A percentile compares a stretch with the other conserved stretches of the same genome.
These are phyloP conservation scores for Cricetomys ansorgei DNA, from an alignment of 2,113 vertebrate genomes.

Conservation along the genomic window DNA sequence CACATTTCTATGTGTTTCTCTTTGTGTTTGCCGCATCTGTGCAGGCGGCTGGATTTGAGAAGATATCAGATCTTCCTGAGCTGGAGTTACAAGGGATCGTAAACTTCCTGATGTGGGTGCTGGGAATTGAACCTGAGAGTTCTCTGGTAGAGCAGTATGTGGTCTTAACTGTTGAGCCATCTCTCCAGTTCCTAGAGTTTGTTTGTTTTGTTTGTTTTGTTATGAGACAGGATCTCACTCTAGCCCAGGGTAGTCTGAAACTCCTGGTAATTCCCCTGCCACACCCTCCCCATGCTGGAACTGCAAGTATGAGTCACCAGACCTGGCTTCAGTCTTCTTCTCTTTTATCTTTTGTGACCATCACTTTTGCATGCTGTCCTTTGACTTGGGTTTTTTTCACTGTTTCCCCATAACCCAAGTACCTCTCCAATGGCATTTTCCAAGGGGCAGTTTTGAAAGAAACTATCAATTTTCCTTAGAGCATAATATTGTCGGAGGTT, in stretches of 20 bases:
- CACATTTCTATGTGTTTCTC: not conserved
- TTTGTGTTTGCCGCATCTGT: not conserved
- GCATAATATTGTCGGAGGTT: constrained; percentile 42
- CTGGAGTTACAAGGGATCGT: not conserved
- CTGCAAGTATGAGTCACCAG: not conserved
- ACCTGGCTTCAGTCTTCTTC: no score
- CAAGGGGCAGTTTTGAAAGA: constrained; percentile 39
- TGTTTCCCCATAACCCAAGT: not conserved
- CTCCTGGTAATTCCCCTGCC: not conserved
- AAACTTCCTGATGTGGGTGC: not conserved
- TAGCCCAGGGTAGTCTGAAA: not conserved
- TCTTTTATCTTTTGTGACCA: not conserved
- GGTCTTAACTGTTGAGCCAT: not conserved
- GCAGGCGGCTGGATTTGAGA: no score
- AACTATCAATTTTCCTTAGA: constrained; percentile 48
- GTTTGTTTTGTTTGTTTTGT: not conserved
- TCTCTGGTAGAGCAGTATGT: not conserved
- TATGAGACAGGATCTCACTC: not conserved
- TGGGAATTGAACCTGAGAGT: not conserved
- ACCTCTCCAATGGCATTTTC: not conserved
- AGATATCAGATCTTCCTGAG: not conserved
- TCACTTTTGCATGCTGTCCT: not conserved
- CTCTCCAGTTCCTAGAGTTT: not conserved
- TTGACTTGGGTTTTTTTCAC: not conserved
- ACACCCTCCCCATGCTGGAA: not conserved